Evolutionary conservation across 2,113 vertebrate genomes (phyloP).

Genomic region (Brienomyrus brachyistius): DNA sequence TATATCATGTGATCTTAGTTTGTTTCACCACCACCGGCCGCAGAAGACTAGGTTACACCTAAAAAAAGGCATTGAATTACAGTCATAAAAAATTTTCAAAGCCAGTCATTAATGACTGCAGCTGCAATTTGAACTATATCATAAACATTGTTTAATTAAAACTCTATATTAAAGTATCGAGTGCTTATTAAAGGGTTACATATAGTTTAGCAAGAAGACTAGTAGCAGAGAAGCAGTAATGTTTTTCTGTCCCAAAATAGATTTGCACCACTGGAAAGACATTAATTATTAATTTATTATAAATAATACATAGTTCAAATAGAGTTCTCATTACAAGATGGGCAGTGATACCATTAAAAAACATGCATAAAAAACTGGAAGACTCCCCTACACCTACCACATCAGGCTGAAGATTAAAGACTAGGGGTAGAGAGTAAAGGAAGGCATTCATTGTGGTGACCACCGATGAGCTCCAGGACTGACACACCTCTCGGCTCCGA

Average conservation of each 20-base stretch:
- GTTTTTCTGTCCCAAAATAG: conserved; percentile 24
- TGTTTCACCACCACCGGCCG: not conserved
- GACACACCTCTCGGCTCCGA: conserved; percentile 83
- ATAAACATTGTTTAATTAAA: not conserved
- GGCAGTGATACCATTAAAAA: not conserved
- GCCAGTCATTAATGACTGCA: not conserved
- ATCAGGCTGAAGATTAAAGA: conserved; percentile 77
- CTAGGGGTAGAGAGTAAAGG: conserved; percentile 68
- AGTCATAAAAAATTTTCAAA: not conserved
- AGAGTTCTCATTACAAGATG: not conserved
- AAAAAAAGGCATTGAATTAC: not conserved
- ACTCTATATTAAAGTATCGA: not conserved
- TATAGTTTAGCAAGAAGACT: not conserved
- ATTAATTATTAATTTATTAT: conserved; percentile 18
- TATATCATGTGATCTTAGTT: not conserved
- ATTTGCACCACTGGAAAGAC: conserved; percentile 10
- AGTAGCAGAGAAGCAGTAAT: not conserved
- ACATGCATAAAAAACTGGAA: not conserved
- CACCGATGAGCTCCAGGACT: conserved; percentile 78
- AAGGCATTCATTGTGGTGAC: conserved; percentile 68
- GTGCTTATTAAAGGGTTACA: not conserved
- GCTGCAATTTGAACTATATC: not conserved
- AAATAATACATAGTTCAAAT: conserved; percentile 17
- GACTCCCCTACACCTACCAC: conserved; percentile 68
- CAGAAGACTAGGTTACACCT: not conserved